Conservation (phyloP, 1,140 invertebrate genomes). For the Calosoma granatense region DNA sequence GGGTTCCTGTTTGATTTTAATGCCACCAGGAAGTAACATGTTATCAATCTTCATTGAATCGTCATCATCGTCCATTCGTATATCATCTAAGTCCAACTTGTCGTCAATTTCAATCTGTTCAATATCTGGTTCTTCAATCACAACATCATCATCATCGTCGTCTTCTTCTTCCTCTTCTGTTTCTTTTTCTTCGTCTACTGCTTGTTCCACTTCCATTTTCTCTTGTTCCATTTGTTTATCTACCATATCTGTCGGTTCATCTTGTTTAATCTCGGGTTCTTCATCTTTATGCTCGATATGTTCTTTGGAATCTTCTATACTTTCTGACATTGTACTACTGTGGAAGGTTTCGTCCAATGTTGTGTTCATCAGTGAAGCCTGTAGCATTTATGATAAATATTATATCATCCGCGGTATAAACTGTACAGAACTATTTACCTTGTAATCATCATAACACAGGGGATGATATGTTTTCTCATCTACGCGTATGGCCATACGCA, state of each 20-base stretch:
- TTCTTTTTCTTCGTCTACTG: conserved; percentile 22
- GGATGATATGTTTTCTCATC: conserved; percentile 82
- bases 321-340: conserved; percentile 8
- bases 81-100: conserved; percentile 23
- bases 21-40: conserved; percentile 29
- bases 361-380: conserved; percentile 27
- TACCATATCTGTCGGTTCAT: conserved; percentile 26
- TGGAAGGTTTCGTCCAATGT: conserved; percentile 17
- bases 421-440: conserved; percentile 42
- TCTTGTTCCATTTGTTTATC: conserved; percentile 24
- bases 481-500: conserved; percentile 68
- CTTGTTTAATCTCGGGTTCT: conserved; percentile 13
- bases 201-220: conserved; percentile 22
- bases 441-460: conserved; percentile 80
- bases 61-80: conserved; percentile 39
- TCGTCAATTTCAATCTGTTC: conserved; percentile 13
- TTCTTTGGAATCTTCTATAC: conserved; percentile 10
- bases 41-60: conserved; percentile 47
- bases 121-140: conserved; percentile 15
- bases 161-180: conserved; percentile 24
- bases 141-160: conserved; percentile 39
- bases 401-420: not conserved
- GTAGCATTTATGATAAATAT: conserved; percentile 8
- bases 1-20: conserved; percentile 36
- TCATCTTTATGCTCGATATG: conserved; percentile 5